Conservation (phyloP, 2,113 vertebrate genomes). For the Python bivittatus region DNA sequence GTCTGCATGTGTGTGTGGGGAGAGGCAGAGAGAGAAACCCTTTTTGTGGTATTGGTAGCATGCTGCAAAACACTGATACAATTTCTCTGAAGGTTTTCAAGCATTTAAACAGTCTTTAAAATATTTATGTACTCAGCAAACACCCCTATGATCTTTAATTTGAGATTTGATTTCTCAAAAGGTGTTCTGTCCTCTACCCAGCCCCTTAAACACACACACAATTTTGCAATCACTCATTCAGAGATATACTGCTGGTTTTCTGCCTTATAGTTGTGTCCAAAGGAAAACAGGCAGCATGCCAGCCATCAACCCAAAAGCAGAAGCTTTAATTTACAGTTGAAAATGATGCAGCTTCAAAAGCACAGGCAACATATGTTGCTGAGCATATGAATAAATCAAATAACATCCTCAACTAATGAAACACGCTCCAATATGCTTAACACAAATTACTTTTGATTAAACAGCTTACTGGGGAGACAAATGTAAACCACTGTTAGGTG, state of each 20-base stretch:
- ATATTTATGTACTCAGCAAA: neutral
- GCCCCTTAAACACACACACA: neutral
- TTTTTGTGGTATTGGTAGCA: neutral
- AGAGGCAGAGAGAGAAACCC: neutral
- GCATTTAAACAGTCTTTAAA: constrained; percentile 6
- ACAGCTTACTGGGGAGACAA: constrained; percentile 68
- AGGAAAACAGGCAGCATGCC: constrained; percentile 12
- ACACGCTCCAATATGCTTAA: constrained; percentile 61
- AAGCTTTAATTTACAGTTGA: constrained; percentile 46
- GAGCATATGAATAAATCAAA: constrained; percentile 61
- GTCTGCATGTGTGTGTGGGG: neutral
- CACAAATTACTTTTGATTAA: constrained; percentile 71
- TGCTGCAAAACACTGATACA: neutral
- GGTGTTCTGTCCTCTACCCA: neutral
- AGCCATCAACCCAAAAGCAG: constrained; percentile 22
- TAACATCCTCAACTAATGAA: constrained; percentile 52
- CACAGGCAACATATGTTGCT: constrained; percentile 39
- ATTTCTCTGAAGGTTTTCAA: neutral
- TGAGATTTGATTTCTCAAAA: neutral
- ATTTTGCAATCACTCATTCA: neutral
- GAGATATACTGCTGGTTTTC: neutral
- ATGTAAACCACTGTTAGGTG: constrained; percentile 66
- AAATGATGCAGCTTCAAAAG: constrained; percentile 36
- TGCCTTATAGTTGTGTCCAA: neutral
- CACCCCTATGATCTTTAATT: neutral